Conservation (phyloP, 2,113 vertebrate species). For the Suricata suricatta region DNA sequence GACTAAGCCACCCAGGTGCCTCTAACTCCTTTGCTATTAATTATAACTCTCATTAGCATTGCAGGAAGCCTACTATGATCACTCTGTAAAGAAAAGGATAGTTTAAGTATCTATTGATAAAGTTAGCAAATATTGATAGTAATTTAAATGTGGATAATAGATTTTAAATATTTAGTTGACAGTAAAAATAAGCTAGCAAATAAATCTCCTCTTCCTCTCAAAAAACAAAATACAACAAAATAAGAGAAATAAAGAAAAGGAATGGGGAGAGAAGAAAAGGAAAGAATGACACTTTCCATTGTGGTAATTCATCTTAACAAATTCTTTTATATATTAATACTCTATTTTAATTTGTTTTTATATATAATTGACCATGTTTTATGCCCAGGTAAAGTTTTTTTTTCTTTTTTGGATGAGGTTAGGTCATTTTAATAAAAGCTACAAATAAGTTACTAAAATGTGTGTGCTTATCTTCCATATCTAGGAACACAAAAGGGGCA, state of each 20-base stretch:
- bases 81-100: neutral
- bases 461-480: neutral
- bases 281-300: neutral
- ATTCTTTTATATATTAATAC: neutral
- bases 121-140: conserved; percentile 30
- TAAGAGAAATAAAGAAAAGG: neutral
- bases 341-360: neutral
- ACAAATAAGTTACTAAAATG: neutral
- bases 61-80: neutral
- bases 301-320: neutral
- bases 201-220: neutral
- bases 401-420: neutral
- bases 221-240: neutral
- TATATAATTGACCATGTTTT: neutral
- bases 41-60: neutral
- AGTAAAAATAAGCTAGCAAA: neutral
- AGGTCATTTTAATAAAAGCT: conserved; percentile 42
- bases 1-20: too few species aligned
- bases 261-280: neutral
- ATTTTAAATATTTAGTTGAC: neutral
- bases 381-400: neutral
- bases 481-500: neutral
- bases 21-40: neutral
- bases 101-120: conserved; percentile 14
- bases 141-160: conserved; percentile 25